Base-by-base conservation (phyloP, 2,113 vertebrate species). In the Nannospalax galili region DNA sequence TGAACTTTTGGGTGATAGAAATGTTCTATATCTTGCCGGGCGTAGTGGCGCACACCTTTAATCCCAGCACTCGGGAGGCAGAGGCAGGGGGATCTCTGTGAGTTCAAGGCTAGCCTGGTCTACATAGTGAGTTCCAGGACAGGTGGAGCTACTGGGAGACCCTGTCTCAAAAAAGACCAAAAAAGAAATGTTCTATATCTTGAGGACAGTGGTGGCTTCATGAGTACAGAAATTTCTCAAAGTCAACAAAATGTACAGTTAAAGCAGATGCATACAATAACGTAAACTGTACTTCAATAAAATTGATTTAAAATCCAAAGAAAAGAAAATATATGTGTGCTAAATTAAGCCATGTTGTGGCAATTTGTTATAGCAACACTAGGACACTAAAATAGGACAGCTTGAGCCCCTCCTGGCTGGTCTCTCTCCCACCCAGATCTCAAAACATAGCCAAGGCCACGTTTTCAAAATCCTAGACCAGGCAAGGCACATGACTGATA, bases 301-400 rank as follows among this genome's bases (percentile, higher is more conserved):
- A 70, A 35, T 24, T 26, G 12, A 85, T 37, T 37, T 26, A 52
- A 52, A 52, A 85, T 22, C 35, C 30, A 85, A 52, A 85, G 32
- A 45, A 42, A 24, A 19, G 15, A 91, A 42, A 75, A 79, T 73
- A 84, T 24, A 72, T 87, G 40, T 92, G 58, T 65, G 22, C 75
- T 94, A 28, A 70, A 86, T 90, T 88, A 72, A 95, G 42, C 75
- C 58, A 84, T 7, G 72, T 42, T 42, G 32, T 88, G 67, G 52
- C 52, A 35, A 42, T 91, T 85, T 93, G 58, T 94, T 90, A 84
- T 30, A 84, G 35, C 0, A 7, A 37, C 60, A 58, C 65, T 80
- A 56, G 37, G 22, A 94, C 84, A 32, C 1, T 42, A 78, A 67
- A 11, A 74, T 42, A 75, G 73, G 72, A 22, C 67, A n/a, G 16